phyloP scores from a whole-genome alignment of 2,113 vertebrate species.

The Columba janthina region DNA sequence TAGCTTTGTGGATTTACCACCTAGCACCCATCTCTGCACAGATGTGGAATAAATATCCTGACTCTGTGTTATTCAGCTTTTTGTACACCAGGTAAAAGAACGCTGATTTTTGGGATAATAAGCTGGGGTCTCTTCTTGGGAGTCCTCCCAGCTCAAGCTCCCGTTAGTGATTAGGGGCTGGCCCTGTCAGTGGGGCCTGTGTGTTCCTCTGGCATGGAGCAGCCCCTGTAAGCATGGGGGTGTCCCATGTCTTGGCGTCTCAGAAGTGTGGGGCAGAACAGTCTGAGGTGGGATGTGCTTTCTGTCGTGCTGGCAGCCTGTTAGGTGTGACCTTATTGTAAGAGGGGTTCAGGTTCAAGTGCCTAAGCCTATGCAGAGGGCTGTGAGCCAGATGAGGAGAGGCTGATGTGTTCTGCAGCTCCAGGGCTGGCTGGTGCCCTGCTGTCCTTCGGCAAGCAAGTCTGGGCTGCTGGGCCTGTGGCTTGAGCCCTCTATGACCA shows the following conservation, averaged over 20 bases:
- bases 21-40: too few species aligned
- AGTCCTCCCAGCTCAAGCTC: not conserved
- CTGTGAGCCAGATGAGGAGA: not conserved
- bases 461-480: not conserved
- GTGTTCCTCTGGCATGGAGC: not conserved
- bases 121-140: not conserved
- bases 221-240: accelerated
- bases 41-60: too few species aligned
- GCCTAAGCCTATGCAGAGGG: not conserved
- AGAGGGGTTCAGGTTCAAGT: not conserved
- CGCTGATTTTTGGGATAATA: too few species aligned
- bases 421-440: not conserved
- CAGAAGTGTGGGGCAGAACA: not conserved
- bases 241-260: not conserved
- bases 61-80: too few species aligned
- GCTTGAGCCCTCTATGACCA: not conserved
- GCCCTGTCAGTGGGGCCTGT: not conserved
- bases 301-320: not conserved
- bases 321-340: not conserved
- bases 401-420: not conserved
- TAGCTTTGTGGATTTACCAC: too few species aligned
- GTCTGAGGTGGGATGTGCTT: not conserved
- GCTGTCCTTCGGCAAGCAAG: not conserved
- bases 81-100: too few species aligned
- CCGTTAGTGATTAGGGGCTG: not conserved